Evolutionary conservation across 2,797 vertebrate genomes (phyloP).

Genomic region (Squalus acanthias): DNA sequence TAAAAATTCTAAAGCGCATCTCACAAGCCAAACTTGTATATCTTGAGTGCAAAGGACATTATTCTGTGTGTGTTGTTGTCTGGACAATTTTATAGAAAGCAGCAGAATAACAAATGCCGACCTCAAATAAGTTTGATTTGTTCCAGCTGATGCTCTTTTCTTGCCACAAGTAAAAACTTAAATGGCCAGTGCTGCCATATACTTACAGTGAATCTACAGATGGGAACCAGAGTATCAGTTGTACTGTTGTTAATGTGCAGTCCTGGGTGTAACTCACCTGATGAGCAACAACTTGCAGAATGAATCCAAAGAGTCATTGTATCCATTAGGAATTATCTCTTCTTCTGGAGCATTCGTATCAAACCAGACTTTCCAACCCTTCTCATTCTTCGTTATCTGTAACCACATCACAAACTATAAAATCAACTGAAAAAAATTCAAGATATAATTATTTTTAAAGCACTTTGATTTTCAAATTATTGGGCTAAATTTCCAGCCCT

Average conservation of each 20-base stretch:
- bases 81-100: neutral
- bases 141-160: neutral
- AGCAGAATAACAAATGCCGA: neutral
- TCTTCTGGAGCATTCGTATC: conserved; percentile 71
- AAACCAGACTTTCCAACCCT: conserved; percentile 71
- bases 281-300: conserved; percentile 71
- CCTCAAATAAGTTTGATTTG: neutral
- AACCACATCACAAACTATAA: conserved; percentile 39
- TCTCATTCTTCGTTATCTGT: conserved; percentile 64
- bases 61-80: neutral
- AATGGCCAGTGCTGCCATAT: neutral
- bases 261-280: conserved; percentile 54
- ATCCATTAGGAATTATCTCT: conserved; percentile 66
- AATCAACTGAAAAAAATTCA: conserved; percentile 5
- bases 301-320: conserved; percentile 63
- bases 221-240: neutral
- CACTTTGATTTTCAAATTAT: neutral
- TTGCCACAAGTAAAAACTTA: too few species aligned
- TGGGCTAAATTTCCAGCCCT: neutral
- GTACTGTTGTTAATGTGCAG: neutral
- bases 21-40: neutral
- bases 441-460: conserved; percentile 35
- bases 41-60: neutral
- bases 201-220: neutral
- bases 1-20: too few species aligned